A percentile compares a stretch with the other conserved stretches of the same genome.
These are phyloP conservation scores for Elmis aenea DNA, from an alignment of 2,888 invertebrate species.

Conservation along the genomic window DNA sequence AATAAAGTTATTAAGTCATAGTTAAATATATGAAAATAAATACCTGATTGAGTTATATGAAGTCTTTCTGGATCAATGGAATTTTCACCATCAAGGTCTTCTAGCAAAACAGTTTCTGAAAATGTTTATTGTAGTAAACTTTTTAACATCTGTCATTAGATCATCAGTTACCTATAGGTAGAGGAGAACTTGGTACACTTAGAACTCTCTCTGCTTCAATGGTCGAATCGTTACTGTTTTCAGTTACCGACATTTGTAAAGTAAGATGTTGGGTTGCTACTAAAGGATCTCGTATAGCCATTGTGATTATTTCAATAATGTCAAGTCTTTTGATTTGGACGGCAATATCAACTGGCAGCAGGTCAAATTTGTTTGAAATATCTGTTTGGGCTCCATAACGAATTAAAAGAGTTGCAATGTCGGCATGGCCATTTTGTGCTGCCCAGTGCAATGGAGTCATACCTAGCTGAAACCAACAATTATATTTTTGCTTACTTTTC, in stretches of 20 bases:
- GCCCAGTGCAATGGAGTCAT: constrained; percentile 97
- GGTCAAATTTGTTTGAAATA: constrained; percentile 66
- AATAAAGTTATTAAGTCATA: too few species aligned
- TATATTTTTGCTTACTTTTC: too few species aligned
- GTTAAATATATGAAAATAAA: too few species aligned
- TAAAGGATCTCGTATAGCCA: constrained; percentile 28
- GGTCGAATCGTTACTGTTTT: constrained; percentile 18
- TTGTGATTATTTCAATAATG: constrained; percentile 54
- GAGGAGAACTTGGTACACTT: constrained; percentile 14
- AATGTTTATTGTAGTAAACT: neutral
- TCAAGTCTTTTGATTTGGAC: constrained; percentile 60
- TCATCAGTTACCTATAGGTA: constrained; percentile 21
- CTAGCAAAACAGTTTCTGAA: constrained; percentile 22
- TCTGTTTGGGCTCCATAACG: constrained; percentile 68
- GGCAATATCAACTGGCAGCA: constrained; percentile 65
- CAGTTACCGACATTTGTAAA: constrained; percentile 27
- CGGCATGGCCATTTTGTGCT: constrained; percentile 71
- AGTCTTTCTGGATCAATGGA: constrained; percentile 20
- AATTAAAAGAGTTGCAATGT: constrained; percentile 65
- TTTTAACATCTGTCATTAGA: neutral
- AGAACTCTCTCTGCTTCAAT: constrained; percentile 13
- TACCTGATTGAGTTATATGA: constrained; percentile 18
- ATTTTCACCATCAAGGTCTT: constrained; percentile 24
- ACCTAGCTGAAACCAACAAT: constrained; percentile 63
- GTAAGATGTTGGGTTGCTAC: constrained; percentile 32